Evolutionary conservation across 2,888 invertebrate species (phyloP).

Genomic region (Pyrrhia umbra): DNA sequence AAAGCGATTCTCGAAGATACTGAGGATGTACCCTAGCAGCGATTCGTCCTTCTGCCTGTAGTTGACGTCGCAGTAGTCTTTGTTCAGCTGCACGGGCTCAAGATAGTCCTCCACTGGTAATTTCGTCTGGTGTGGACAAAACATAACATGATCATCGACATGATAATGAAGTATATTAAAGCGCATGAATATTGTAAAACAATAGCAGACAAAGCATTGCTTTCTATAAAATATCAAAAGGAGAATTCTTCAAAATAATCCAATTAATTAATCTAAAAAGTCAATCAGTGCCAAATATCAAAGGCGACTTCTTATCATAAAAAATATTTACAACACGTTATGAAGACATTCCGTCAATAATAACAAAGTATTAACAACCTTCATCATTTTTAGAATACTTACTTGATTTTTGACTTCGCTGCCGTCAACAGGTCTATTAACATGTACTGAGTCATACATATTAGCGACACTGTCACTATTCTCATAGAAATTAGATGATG

Average conservation of each 20-base stretch:
- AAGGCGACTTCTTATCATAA: no score
- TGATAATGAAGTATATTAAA: no score
- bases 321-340: no score
- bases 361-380: no score
- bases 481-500: conserved; percentile 74
- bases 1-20: conserved; percentile 82
- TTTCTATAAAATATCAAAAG: no score
- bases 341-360: no score
- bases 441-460: conserved; percentile 85
- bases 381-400: conserved; percentile 7
- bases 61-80: conserved; percentile 83
- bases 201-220: no score
- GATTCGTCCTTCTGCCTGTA: conserved; percentile 81
- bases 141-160: neutral
- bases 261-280: no score
- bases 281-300: no score
- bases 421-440: conserved; percentile 49
- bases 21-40: conserved; percentile 81
- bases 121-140: conserved; percentile 57
- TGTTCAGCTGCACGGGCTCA: conserved; percentile 81
- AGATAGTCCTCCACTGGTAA: conserved; percentile 85
- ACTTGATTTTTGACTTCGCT: conserved; percentile 39
- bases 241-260: no score
- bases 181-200: neutral
- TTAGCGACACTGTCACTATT: conserved; percentile 76